A percentile compares a stretch with the other conserved stretches of the same genome.
These are phyloP conservation scores for Mirza zaza DNA, from an alignment of 2,113 vertebrate species.

Conservation along the genomic window DNA sequence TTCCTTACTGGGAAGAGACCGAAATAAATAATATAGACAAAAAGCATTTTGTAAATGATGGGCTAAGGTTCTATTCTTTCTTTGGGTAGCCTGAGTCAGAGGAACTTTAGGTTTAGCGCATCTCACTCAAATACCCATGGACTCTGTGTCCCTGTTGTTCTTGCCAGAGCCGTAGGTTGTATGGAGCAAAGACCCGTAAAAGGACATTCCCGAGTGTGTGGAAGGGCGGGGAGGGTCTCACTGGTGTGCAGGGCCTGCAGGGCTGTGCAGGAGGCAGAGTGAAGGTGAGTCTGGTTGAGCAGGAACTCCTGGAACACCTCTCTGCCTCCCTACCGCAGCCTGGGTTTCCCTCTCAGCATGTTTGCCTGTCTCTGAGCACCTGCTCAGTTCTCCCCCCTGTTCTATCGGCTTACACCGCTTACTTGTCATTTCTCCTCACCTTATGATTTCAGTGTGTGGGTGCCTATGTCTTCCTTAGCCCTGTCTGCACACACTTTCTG, in stretches of 20 bases:
- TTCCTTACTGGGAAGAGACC: background rate
- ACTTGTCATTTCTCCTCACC: background rate
- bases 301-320: background rate
- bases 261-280: background rate
- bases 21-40: background rate
- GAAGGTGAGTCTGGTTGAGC: background rate
- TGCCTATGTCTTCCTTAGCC: too few relatives aligned
- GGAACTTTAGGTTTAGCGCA: background rate
- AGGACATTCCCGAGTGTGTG: fast-evolving
- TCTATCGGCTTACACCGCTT: background rate
- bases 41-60: background rate
- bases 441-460: background rate
- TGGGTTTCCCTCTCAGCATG: background rate
- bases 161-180: background rate
- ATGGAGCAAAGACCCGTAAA: background rate
- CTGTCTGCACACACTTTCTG: background rate
- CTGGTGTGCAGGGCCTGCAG: background rate
- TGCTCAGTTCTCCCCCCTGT: background rate
- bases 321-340: background rate
- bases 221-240: fast-evolving
- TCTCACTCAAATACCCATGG: background rate
- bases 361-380: background rate
- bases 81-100: background rate
- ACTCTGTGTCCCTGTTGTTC: background rate
- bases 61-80: background rate